phyloP scores from a whole-genome alignment of 2,113 vertebrate genomes.

The Antidorcas marsupialis region DNA sequence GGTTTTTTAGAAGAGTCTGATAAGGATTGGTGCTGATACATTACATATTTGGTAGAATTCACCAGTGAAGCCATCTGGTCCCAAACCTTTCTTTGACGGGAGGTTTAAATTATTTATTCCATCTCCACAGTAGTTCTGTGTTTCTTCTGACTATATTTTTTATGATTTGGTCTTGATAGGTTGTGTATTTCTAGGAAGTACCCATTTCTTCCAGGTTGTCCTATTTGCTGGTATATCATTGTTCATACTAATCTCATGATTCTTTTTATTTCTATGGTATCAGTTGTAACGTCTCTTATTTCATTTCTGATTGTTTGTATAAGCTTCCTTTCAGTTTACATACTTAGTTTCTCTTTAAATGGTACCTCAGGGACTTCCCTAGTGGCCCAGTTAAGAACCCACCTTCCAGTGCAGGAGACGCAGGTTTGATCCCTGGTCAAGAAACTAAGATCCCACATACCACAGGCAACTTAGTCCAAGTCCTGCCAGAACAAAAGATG shows the following conservation, averaged over 20 bases:
- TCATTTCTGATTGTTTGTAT: neutral
- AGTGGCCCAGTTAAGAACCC: neutral
- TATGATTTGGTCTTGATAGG: neutral
- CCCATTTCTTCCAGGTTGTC: neutral
- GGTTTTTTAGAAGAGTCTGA: neutral
- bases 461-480: neutral
- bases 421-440: neutral
- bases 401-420: neutral
- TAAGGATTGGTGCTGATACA: neutral
- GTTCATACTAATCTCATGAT: neutral
- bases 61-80: neutral
- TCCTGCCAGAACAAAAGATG: neutral
- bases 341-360: neutral
- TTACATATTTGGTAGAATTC: neutral
- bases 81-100: neutral
- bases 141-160: neutral
- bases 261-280: neutral
- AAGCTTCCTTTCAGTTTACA: neutral
- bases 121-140: neutral
- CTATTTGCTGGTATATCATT: neutral
- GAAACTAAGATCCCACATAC: neutral
- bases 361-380: neutral
- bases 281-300: neutral
- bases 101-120: neutral
- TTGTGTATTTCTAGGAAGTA: neutral